Base-by-base conservation (phyloP, 2,113 vertebrate species). In the Odontesthes bonariensis region DNA sequence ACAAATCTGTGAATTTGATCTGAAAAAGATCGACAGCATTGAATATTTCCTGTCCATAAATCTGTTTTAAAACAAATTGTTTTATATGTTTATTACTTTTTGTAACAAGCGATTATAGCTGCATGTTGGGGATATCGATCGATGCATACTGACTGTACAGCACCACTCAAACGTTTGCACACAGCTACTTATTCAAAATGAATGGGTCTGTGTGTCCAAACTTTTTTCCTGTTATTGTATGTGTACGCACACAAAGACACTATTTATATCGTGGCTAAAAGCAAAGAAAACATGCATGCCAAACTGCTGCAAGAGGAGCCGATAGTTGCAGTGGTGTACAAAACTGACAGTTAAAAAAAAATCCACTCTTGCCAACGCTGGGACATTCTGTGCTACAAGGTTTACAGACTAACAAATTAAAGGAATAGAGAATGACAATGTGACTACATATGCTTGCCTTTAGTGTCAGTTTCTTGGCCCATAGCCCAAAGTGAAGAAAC, bases 371-470 rank as follows among this genome's bases (percentile, higher is more conserved):
- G 92, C 87, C 90, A 93, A 27, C 82, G 77, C 87, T 58, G 85
- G 92, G 88, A 87, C 86, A 84, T 94, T 92, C 92, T 94, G 92
- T 89, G 91, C 94, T 95, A 95, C 95, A 94, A 95, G 94, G 95
- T 94, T 88, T 94, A 95, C 92, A 95, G 89, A 94, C 91, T 92
- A 95, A 96, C 95, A 97, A 96, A 97, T 97, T 96, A 96, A 94
- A 95, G 84, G 95, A 95, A 95, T 94, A 93, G 90, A 94, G 91
- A 92, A 95, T 95, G 96, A 97, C 96, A 96, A 93, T 96, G 93
- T 91, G 94, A 95, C 95, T 96, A 96, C 94, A 95, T 94, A 93
- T 95, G 94, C 95, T 96, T 96, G 94, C 95, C 95, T 96, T 97
- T 95, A 96, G 95, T 94, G 94, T 94, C 94, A 95, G 95, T 89